Evolutionary conservation across 1,140 invertebrate species (phyloP), one percentile per base, ranked within the genome.

Genomic region (Drosophila bifasciata): DNA sequence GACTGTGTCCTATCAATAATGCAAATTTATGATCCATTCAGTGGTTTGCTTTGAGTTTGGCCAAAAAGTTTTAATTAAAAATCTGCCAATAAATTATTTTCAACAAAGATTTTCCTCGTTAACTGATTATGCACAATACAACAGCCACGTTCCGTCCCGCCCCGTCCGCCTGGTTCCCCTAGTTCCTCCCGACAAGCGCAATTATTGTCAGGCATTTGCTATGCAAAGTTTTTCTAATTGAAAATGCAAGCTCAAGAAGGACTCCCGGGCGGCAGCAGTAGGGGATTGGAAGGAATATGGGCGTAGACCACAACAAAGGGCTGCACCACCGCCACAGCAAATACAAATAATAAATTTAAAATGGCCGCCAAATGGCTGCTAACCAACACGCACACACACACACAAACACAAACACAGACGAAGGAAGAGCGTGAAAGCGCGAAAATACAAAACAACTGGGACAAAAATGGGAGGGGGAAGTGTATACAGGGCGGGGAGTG

Each of bases 41-140:
- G 60, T 63, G 59, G 56, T 57, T 49, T 46, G 56, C 32, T 48
- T 58, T 49, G 60, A 62, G 69, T 78, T 52, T 63, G 70, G 52
- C 43, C 39, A 39, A 25, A 13, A 86, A 86, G 77, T 81, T 85
- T 85, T 85, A 85, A 85, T 85, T 85, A 85, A 85, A 85, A 85
- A 81, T 81, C 81, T 85, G 81, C 83, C 81, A 85, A 85, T 85
- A 85, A 85, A 86, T 85, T 86, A 81, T 77, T 71, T 85, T 88
- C 83, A 76, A 88, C 83, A 83, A 83, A 86, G 73, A 62, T 79
- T 79, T 88, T 80, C 80, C 83, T 88, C 83, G 86, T 88, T 88
- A 88, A 88, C 83, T 88, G 83, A 88, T 88, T 88, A 88, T 88
- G 83, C 83, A 88, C 71, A 81, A 85, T 79, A 85, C 68, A 76